A percentile compares a stretch with the other conserved stretches of the same genome.
phyloP scores from a whole-genome alignment of 2,797 vertebrate genomes.

The Labroides dimidiatus region DNA sequence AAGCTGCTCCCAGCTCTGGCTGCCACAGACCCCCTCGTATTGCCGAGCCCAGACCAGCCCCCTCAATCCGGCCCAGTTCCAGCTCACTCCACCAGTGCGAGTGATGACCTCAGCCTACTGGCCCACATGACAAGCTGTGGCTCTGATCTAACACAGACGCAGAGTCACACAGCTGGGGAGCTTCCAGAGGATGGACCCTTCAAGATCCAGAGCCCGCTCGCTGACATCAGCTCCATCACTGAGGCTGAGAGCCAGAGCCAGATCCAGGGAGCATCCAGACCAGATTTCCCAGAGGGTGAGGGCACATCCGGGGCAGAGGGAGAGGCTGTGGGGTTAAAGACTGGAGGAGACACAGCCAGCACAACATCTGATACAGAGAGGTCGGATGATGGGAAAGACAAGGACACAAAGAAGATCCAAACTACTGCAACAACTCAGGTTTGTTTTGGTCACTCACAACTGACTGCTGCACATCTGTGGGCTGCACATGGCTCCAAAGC shows the following conservation, averaged over 20 bases:
- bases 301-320: slow-evolving; percentile 85
- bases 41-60: slow-evolving; percentile 89
- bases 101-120: slow-evolving; percentile 94
- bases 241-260: slow-evolving; percentile 86
- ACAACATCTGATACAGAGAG: slow-evolving; percentile 96
- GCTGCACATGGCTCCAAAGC: too few species aligned
- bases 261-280: slow-evolving; percentile 75
- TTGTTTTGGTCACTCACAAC: slow-evolving; percentile 39
- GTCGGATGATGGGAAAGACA: slow-evolving; percentile 97
- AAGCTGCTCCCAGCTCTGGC: slow-evolving; percentile 96
- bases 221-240: slow-evolving; percentile 90
- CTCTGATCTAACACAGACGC: slow-evolving; percentile 88
- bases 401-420: slow-evolving; percentile 97
- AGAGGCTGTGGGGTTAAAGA: slow-evolving; percentile 84
- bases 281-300: slow-evolving; percentile 87
- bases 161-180: slow-evolving; percentile 85
- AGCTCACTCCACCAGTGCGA: slow-evolving; percentile 83
- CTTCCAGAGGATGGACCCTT: slow-evolving; percentile 93
- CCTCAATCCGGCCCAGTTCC: slow-evolving; percentile 56
- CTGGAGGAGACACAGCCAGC: slow-evolving; percentile 91
- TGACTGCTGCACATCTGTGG: too few species aligned
- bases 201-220: slow-evolving; percentile 93
- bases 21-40: slow-evolving; percentile 89
- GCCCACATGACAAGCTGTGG: slow-evolving; percentile 93
- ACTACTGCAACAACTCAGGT: slow-evolving; percentile 98